Base-by-base conservation (phyloP, 2,113 vertebrate species). In the Elaphurus davidianus region DNA sequence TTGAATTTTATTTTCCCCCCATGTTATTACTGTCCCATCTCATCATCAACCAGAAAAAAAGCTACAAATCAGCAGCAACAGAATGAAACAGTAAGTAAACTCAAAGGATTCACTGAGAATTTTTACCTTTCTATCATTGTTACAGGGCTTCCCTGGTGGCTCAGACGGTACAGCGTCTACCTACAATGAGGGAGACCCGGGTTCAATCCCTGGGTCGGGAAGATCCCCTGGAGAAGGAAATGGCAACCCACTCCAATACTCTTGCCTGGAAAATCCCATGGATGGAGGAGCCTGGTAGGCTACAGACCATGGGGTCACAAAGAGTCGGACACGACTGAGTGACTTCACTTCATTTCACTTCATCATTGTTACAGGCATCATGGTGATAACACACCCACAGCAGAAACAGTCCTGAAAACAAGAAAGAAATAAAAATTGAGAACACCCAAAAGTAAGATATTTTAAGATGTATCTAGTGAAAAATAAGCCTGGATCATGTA, bases 381-480 rank as follows among this genome's bases (percentile, higher is more conserved):
- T 1, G 50, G 30, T 3, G 0, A 2, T 57, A 60, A 17, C 88
- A 92, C 3, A 47, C 16, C 50, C 62, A 14, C 28, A 60, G 33
- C 79, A 93, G 95, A 95, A 90, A 86, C 19, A 89, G 50, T 45
- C 30, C 55, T 60, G 83, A 96, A 93, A 96, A 91, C 28, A 67
- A 95, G 47, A 90, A 91, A 95, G 50, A 94, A 97, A 96, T 93
- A 93, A 94, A 96, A 96, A 95, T 96, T 62, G 74, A 98, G 83
- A 97, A 96, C 71, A 87, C 60, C 60, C 86, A 97, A 97, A 96
- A 96, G 89, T 87, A 94, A 96, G 87, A 85, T 91, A 96, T 84
- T 95, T 98, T 98, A 98, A 98, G 98, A 97, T 97, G 96, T 36
- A 95, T 55, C 95, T 91, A 47, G 92, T 96, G 96, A 97, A 79